phyloP scores from a whole-genome alignment of 2,888 invertebrate genomes.

The Pyrrhosoma nymphula region DNA sequence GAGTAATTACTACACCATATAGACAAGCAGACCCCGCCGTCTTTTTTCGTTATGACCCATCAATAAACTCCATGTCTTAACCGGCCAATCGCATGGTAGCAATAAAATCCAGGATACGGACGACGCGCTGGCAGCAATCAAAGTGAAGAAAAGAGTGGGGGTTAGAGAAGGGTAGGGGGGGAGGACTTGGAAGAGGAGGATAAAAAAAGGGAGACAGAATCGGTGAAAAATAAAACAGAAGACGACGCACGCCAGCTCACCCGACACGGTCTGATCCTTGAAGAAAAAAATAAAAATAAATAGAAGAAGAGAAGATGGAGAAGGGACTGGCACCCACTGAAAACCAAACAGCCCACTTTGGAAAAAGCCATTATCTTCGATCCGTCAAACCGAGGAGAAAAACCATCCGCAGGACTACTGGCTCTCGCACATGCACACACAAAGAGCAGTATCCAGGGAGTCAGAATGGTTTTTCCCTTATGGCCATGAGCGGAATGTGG shows the following conservation, averaged over 20 bases:
- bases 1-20: constrained; percentile 1
- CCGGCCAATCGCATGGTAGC: neutral
- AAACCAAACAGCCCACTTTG: neutral
- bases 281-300: neutral
- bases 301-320: too few species aligned
- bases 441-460: neutral
- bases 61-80: constrained; percentile 17
- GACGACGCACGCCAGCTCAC: constrained; percentile 17
- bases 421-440: neutral
- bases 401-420: neutral
- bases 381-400: neutral
- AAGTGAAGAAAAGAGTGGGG: neutral
- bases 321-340: neutral
- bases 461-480: neutral
- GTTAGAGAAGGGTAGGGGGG: neutral
- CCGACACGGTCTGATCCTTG: neutral
- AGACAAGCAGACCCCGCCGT: constrained; percentile 20
- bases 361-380: constrained; percentile 30
- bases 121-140: constrained; percentile 42
- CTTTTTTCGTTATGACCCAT: constrained; percentile 37
- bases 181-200: neutral
- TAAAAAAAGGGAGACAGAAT: neutral
- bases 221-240: neutral
- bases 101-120: constrained; percentile 37
- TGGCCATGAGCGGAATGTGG: neutral